Evolutionary conservation across 2,888 invertebrate species (phyloP).

Genomic region (Griposia aprilina): DNA sequence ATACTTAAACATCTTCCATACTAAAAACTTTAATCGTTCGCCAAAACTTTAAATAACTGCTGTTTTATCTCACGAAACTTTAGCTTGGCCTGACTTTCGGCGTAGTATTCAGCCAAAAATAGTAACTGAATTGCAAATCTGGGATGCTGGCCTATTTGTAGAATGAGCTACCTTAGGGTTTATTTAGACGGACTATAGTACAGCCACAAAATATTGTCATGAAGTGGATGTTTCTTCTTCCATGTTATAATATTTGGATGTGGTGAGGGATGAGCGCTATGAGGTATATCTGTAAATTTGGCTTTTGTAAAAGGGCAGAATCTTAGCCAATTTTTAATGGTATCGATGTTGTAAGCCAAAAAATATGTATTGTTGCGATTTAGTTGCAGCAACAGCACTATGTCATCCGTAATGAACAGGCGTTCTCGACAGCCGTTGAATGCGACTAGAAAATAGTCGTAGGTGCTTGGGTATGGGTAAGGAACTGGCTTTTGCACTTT

Average conservation of each 20-base stretch:
- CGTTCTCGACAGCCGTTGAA: background rate
- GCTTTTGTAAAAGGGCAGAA: too few species aligned
- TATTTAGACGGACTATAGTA: background rate
- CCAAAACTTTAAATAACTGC: conserved; percentile 48
- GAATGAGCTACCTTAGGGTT: conserved; percentile 14
- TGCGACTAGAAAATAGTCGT: background rate
- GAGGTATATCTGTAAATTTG: too few species aligned
- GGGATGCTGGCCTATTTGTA: conserved; percentile 32
- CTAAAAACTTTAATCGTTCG: conserved; percentile 49
- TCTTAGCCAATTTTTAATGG: too few species aligned
- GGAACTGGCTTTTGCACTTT: too few species aligned
- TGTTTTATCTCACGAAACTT: conserved; percentile 47
- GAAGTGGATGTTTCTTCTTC: background rate
- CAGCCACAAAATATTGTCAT: background rate
- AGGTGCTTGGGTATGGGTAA: too few species aligned
- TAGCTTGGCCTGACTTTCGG: conserved; percentile 19
- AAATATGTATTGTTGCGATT: too few species aligned
- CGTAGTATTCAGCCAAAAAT: conserved; percentile 46
- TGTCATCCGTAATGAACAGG: too few species aligned
- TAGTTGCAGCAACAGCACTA: too few species aligned
- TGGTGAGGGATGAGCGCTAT: background rate
- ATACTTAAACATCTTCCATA: conserved; percentile 19
- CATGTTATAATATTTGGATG: background rate
- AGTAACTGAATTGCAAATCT: conserved; percentile 39
- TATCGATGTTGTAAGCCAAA: too few species aligned